Conservation (phyloP, 2,113 vertebrate species). For the Kobus ellipsiprymnus region DNA sequence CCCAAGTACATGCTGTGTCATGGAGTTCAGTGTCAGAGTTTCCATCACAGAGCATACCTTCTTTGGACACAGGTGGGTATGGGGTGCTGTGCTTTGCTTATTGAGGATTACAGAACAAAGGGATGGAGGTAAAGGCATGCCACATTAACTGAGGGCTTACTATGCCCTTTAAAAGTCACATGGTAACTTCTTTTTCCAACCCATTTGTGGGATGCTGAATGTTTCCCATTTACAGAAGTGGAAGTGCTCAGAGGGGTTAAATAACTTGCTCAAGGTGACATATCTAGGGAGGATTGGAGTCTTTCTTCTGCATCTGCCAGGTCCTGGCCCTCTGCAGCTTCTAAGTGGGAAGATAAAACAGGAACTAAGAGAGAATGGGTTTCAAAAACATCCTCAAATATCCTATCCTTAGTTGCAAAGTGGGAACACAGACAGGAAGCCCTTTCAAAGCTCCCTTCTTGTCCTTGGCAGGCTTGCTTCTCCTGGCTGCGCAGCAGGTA, state of each 20-base stretch:
- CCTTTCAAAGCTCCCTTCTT: not conserved
- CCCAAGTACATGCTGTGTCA: not conserved
- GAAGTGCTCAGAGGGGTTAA: not conserved
- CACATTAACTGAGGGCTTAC: not conserved
- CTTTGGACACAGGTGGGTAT: not conserved
- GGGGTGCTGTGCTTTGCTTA: not conserved
- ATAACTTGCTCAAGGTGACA: not conserved
- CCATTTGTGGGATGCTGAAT: not conserved
- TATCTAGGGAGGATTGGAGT: not conserved
- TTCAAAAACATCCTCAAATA: not conserved
- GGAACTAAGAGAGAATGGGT: not conserved
- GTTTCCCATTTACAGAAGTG: not conserved
- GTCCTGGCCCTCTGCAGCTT: not conserved
- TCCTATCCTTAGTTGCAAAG: not conserved
- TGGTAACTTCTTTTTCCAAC: not conserved
- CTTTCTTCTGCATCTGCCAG: not conserved
- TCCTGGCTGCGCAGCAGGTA: not conserved
- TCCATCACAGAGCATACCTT: not conserved
- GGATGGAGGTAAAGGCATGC: not conserved
- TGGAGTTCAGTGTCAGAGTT: not conserved
- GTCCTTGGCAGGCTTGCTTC: not conserved
- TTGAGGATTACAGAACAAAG: not conserved
- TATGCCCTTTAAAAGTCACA: not conserved
- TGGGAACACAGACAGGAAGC: not conserved
- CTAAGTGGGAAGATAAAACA: not conserved